A percentile compares a stretch with the other conserved stretches of the same genome.
Evolutionary conservation across 2,888 invertebrate genomes (phyloP).

Genomic region (Troilus luridus): DNA sequence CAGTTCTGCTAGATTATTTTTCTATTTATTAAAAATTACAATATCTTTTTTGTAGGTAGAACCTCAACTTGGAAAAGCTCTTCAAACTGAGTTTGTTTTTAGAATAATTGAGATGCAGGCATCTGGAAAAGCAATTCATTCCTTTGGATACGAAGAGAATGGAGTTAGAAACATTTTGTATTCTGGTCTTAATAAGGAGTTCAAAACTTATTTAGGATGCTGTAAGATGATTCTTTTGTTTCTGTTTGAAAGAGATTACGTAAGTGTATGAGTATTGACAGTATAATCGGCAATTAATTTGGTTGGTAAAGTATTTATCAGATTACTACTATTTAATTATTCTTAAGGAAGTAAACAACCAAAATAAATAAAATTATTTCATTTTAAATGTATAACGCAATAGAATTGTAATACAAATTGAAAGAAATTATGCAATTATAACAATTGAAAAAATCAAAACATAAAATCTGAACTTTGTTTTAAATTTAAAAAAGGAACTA

Average conservation of each 20-base stretch:
- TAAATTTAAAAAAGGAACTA: no score
- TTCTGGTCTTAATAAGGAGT: slow-evolving; percentile 3
- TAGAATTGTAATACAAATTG: no score
- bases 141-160: slow-evolving; percentile 50
- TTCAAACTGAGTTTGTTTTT: slow-evolving; percentile 46
- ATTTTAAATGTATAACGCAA: no score
- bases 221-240: slow-evolving; percentile 7
- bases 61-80: not conserved
- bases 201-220: slow-evolving; percentile 44
- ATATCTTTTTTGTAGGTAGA: slow-evolving; percentile 23
- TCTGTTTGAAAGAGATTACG: not conserved
- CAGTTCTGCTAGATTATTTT: not conserved
- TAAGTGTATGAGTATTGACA: not conserved
- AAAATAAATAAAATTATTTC: not conserved
- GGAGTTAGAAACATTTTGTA: not conserved
- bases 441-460: no score
- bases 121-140: not conserved
- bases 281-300: not conserved
- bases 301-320: not conserved
- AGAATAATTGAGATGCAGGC: not conserved
- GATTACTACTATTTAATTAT: not conserved
- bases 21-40: not conserved
- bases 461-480: no score
- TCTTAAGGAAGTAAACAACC: not conserved
- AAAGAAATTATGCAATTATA: no score